Base-by-base conservation (phyloP, 2,113 vertebrate species). In the Lutjanus erythropterus region DNA sequence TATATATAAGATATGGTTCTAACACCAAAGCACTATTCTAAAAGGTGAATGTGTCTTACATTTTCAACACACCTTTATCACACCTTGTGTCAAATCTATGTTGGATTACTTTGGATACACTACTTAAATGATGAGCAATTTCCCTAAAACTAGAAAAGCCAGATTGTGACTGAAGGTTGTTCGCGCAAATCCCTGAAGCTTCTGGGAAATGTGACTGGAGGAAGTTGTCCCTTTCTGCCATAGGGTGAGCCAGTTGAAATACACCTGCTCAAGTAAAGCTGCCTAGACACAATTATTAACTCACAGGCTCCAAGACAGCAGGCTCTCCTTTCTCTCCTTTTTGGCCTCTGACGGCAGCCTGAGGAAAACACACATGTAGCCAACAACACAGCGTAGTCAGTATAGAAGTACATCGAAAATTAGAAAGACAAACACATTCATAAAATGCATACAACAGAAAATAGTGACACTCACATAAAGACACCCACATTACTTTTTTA, bases 321-420 rank as follows among this genome's bases (percentile, higher is more conserved):
- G 97, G 94, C 0, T 97, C 96, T 49, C 97, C 97, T 78, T 98
- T 97, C 75, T 98, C 96, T 90, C 97, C 97, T 87, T 98, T 98
- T 70, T 94, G 80, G 74, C 94, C 96, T 75, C 91, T 94, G 85
- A 95, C 76, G n/a, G 93, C 88, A 55, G 93, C 94, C 97, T 98
- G 96, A 92, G 92, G 93, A 92, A 95, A 92, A 95, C 95, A 97
- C 88, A 96, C 92, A 96, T 94, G 93, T 95, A 96, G 92, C 93
- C 95, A 94, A 93, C 93, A 95, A 82, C 89, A 93, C 80, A 92
- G 80, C 29, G 8, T 86, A 71, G 83, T 96, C 93, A 96, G 88
- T 92, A 94, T 67, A 78, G 49, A 82, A 1, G 21, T 25, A 65
- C 21, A 52, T 1, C 0, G 0, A 19, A 59, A 66, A 15, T 0